Base-by-base conservation (phyloP, 2,888 invertebrate species). In the Abrostola tripartita region DNA sequence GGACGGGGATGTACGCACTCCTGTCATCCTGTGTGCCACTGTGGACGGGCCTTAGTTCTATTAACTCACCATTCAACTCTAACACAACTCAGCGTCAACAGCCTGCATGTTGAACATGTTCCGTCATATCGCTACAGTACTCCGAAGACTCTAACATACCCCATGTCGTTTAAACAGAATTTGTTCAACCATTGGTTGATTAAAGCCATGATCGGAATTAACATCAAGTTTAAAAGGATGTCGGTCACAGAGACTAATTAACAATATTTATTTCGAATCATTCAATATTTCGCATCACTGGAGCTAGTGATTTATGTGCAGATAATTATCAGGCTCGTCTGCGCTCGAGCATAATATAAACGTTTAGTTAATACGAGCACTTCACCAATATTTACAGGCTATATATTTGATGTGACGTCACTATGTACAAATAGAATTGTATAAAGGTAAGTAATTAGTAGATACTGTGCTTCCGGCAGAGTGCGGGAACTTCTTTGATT, bases 191-290 rank as follows among this genome's bases (percentile, higher is more conserved):
- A 24, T 24, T 24, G 24, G 24, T 24, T 24, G 24, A 24, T 2
- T 24, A 24, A 24, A 24, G 4, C 24, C 24, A 24, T 24, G 24
- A 24, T 24, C 1, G 24, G 1, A 11, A 52, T 37, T 9, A 49
- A 61, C 38, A n/a, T 11, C 6, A 42, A 35, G 12, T 14, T 35
- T 24, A 14, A 14, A 7, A 37, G 12, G 35, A 7, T 42, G 9
- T 65, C 42, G 50, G 55, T 62, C 61, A 72, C 73, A 51, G 53
- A 53, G 24, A n/a, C 24, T 37, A 11, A 49, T 40, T 40, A 37
- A 35, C 35, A 24, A n/a, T 65, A 24, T 2, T 6, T 36, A 40
- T 11, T n/a, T 24, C 24, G n/a, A 41, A 11, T 10, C 42, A 14
- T 37, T 11, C n/a, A 40, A 6, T 24, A 9, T 24, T n/a, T 37